Evolutionary conservation across 2,888 invertebrate species (phyloP).

Genomic region (Sinotaia quadrata): DNA sequence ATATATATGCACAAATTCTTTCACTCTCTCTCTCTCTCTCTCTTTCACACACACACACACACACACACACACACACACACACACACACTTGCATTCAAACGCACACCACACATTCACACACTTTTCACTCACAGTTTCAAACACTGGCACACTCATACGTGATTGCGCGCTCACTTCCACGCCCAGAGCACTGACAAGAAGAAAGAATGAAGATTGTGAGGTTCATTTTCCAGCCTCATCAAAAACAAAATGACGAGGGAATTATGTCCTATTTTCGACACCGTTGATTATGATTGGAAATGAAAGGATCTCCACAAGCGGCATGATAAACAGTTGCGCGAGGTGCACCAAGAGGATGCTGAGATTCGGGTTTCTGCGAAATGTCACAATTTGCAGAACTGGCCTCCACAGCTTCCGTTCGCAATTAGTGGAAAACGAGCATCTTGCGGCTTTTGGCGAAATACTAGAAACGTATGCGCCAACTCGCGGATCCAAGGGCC

Average conservation of each 20-base stretch:
- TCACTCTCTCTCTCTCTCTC: too few species aligned
- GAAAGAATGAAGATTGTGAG: background rate
- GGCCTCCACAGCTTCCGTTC: slow-evolving; percentile 16
- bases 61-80: background rate
- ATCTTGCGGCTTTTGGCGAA: slow-evolving; percentile 3
- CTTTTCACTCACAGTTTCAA: too few species aligned
- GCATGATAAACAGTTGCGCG: slow-evolving; percentile 15
- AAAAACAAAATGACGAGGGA: slow-evolving; percentile 14
- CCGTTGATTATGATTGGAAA: slow-evolving; percentile 28
- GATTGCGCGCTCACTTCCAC: background rate
- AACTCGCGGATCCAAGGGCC: background rate
- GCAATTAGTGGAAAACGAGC: slow-evolving; percentile 23
- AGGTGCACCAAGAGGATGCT: background rate
- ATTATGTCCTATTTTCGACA: slow-evolving; percentile 17
- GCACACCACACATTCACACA: too few species aligned
- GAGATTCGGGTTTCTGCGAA: background rate
- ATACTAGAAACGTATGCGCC: slow-evolving; percentile 13
- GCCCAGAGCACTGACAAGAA: background rate
- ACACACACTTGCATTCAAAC: background rate
- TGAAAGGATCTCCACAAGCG: slow-evolving; percentile 13
- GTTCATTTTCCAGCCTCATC: slow-evolving; percentile 1
- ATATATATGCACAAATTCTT: too few species aligned
- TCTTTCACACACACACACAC: background rate
- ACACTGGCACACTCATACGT: too few species aligned
- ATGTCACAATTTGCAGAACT: slow-evolving; percentile 10